phyloP scores from a whole-genome alignment of 37 sponge, comb jelly and placozoan genomes.

The Crambe crambe region DNA sequence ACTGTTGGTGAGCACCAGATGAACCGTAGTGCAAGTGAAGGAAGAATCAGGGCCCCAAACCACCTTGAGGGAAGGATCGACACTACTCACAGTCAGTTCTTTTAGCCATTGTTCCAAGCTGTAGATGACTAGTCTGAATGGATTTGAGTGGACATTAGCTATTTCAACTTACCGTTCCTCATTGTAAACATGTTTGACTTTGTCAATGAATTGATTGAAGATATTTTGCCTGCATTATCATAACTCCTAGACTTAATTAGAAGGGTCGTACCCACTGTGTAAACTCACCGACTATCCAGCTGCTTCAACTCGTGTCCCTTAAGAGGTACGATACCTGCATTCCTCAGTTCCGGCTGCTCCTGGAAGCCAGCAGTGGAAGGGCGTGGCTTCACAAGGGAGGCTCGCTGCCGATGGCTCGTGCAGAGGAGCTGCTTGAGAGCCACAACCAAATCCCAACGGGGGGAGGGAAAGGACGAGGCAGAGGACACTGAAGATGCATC shows the following conservation, averaged over 20 bases:
- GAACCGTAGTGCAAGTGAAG: conserved; percentile 13
- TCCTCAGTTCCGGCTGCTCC: conserved; percentile 27
- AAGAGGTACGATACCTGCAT: conserved; percentile 50
- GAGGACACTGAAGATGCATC: background rate
- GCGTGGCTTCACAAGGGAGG: conserved; percentile 24
- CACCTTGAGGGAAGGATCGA: conserved; percentile 40
- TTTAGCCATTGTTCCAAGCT: conserved; percentile 57
- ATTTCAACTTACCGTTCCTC: conserved; percentile 34
- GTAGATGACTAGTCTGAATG: background rate
- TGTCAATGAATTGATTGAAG: conserved; percentile 40
- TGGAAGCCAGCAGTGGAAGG: conserved; percentile 38
- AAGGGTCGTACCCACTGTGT: background rate
- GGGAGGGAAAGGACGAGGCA: conserved; percentile 18
- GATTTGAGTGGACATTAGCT: too few species aligned
- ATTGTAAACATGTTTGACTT: conserved; percentile 47
- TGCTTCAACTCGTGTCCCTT: conserved; percentile 38
- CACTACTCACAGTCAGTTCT: conserved; percentile 17
- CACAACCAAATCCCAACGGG: conserved; percentile 67
- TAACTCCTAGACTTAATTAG: background rate
- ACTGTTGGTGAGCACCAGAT: conserved; percentile 9
- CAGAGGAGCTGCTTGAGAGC: conserved; percentile 67
- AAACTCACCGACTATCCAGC: background rate
- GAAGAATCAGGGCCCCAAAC: conserved; percentile 38
- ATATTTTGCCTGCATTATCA: conserved; percentile 19
- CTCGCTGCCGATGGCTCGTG: conserved; percentile 12